Conservation (phyloP, 1,140 invertebrate genomes). For the Pseudomyrmex dendroicus region DNA sequence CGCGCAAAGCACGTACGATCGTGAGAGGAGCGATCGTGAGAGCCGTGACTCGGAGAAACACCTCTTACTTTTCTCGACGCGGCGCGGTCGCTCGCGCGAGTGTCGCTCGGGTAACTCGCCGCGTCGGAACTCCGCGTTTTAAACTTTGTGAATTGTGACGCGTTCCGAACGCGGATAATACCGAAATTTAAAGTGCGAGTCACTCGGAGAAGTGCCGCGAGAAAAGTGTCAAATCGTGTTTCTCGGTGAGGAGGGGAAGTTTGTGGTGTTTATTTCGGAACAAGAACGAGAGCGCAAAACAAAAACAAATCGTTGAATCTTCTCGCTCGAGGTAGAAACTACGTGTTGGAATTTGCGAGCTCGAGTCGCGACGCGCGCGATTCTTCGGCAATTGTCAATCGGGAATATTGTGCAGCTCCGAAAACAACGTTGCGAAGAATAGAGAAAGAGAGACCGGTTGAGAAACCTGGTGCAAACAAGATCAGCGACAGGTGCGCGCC, state of each 20-base stretch:
- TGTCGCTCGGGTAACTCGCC: conserved; percentile 27
- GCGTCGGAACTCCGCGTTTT: not conserved
- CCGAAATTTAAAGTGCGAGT: not conserved
- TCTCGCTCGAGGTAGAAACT: not conserved
- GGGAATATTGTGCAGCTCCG: not conserved
- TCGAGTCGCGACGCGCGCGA: not conserved
- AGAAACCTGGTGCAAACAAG: not conserved
- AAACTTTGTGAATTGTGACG: not conserved
- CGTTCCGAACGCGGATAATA: not conserved
- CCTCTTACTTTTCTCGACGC: conserved; percentile 44
- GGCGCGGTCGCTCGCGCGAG: conserved; percentile 3
- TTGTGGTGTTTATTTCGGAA: not conserved
- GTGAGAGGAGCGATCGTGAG: conserved; percentile 11
- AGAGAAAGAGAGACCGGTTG: no score
- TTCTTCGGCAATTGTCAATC: not conserved
- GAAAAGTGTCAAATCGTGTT: not conserved
- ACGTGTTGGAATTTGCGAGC: conserved; percentile 17
- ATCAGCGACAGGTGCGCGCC: conserved; percentile 10
- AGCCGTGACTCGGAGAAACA: conserved; percentile 6
- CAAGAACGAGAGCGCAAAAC: not conserved
- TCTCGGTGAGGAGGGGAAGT: not conserved
- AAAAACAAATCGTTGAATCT: not conserved
- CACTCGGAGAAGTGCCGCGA: not conserved
- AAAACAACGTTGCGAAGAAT: not conserved
- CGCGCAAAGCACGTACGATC: not conserved